Conservation (phyloP, 2,888 invertebrate species). For the Thyatira batis region DNA sequence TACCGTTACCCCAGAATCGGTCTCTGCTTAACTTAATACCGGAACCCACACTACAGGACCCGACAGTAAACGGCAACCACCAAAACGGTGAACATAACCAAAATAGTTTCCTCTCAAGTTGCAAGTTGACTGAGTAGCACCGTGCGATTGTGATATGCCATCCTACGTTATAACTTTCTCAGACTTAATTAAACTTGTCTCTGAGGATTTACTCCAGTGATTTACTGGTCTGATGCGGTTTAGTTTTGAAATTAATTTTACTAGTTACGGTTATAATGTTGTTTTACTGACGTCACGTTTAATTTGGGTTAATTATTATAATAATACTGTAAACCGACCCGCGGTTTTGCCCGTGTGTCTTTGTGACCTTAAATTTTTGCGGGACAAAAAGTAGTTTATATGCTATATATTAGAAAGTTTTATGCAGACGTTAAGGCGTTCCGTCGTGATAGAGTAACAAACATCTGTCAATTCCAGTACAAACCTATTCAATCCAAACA, state of each 20-base stretch:
- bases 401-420: too few relatives aligned
- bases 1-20: not conserved
- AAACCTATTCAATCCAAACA: too few relatives aligned
- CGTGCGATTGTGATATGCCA: slow-evolving; percentile 23
- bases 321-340: not conserved
- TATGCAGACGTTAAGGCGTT: too few relatives aligned
- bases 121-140: slow-evolving; percentile 1
- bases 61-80: not conserved
- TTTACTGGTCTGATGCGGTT: slow-evolving; percentile 43
- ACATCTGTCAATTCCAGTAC: too few relatives aligned
- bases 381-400: too few relatives aligned
- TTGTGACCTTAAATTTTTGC: too few relatives aligned
- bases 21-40: not conserved
- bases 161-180: slow-evolving; percentile 44
- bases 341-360: too few relatives aligned
- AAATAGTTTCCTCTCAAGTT: slow-evolving; percentile 17
- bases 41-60: not conserved
- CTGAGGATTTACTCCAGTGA: slow-evolving; percentile 50
- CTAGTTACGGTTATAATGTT: slow-evolving; percentile 28
- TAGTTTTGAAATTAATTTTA: slow-evolving; percentile 55
- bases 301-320: not conserved
- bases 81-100: not conserved
- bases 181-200: slow-evolving; percentile 66
- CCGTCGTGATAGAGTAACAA: too few relatives aligned
- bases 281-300: not conserved